Conservation (phyloP, 2,888 invertebrate species). For the Mantis religiosa region DNA sequence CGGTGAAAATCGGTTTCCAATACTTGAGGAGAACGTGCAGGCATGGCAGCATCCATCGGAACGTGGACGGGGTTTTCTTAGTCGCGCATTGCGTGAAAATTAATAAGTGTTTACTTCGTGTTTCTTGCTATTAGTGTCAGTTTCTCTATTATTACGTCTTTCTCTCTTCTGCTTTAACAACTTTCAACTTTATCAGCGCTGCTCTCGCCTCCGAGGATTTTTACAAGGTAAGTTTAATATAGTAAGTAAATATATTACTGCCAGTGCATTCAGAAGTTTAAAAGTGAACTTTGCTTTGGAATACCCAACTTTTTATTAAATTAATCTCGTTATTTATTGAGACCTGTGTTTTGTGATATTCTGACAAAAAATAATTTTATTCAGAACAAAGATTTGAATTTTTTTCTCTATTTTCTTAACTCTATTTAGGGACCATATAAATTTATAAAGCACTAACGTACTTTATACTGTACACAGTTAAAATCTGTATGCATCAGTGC, state of each 20-base stretch:
- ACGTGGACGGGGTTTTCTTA: background rate
- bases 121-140: background rate
- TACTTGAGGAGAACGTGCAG: background rate
- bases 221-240: background rate
- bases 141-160: background rate
- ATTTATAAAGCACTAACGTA: too few relatives aligned
- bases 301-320: too few relatives aligned
- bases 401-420: too few relatives aligned
- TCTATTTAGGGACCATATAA: too few relatives aligned
- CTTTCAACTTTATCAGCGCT: background rate
- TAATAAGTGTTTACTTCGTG: background rate
- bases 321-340: too few relatives aligned
- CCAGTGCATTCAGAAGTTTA: too few relatives aligned
- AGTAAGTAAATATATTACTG: background rate
- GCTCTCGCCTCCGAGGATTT: background rate
- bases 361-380: too few relatives aligned
- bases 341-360: too few relatives aligned
- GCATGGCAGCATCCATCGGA: background rate
- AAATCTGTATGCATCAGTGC: too few relatives aligned
- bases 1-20: background rate
- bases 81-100: background rate
- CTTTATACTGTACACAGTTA: too few relatives aligned
- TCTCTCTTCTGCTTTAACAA: background rate
- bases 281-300: too few relatives aligned
- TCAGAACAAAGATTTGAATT: too few relatives aligned